Conservation (phyloP, 2,888 invertebrate genomes). For the Scaptomyza reducta region DNA sequence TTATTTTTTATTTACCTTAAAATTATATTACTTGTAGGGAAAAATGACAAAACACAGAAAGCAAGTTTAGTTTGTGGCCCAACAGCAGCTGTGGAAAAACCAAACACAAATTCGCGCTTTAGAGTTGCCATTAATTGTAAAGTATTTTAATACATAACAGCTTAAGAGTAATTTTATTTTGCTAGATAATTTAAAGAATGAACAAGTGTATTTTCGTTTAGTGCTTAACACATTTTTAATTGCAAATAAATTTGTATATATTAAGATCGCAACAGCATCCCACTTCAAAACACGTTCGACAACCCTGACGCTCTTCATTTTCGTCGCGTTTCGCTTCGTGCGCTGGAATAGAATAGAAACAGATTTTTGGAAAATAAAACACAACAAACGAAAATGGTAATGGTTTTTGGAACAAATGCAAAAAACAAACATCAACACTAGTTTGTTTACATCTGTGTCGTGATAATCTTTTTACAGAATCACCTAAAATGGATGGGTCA, state of each 20-base stretch:
- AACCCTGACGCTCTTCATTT: conserved; percentile 51
- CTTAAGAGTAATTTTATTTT: not conserved
- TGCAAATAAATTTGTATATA: not conserved
- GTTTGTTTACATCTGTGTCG: conserved; percentile 17
- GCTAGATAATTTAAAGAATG: not conserved
- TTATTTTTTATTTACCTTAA: too few species aligned
- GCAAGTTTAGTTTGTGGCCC: conserved; percentile 5
- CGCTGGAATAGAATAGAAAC: conserved; percentile 66
- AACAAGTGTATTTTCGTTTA: not conserved
- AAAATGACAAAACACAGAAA: not conserved
- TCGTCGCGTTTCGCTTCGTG: conserved; percentile 62
- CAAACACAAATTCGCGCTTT: not conserved
- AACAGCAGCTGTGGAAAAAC: conserved; percentile 4
- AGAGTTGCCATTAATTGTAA: conserved; percentile 19
- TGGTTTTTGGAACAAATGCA: conserved; percentile 50
- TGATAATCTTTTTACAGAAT: conserved; percentile 63
- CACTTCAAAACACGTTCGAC: conserved; percentile 5
- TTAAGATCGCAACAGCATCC: not conserved
- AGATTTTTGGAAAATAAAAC: conserved; percentile 70
- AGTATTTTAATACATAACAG: not conserved
- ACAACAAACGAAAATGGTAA: conserved; percentile 75
- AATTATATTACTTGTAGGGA: too few species aligned
- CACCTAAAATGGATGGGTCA: conserved; percentile 84
- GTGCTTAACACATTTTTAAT: not conserved
- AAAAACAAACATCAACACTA: conserved; percentile 16